These are phyloP conservation scores for Oeneis ivallda DNA, from an alignment of 2,888 invertebrate genomes.

Conservation along the genomic window DNA sequence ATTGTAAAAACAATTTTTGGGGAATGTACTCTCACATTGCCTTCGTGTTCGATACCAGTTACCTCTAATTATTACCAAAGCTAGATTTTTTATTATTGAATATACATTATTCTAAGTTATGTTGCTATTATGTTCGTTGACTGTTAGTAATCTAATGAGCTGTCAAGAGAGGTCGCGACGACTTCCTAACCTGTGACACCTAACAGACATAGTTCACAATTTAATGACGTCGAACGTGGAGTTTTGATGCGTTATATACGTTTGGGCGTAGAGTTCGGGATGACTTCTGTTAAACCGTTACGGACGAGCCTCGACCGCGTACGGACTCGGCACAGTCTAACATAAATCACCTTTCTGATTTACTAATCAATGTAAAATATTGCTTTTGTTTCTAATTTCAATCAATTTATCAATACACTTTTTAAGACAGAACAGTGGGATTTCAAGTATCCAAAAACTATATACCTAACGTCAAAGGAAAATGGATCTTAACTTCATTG, in stretches of 20 bases:
- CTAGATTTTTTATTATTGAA: slow-evolving; percentile 50
- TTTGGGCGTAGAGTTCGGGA: slow-evolving; percentile 5
- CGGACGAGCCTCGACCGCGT: neutral
- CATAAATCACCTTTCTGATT: neutral
- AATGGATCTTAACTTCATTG: too few relatives aligned
- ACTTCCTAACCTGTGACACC: slow-evolving; percentile 41
- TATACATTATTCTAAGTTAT: slow-evolving; percentile 55
- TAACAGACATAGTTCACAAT: slow-evolving; percentile 43
- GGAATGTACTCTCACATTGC: slow-evolving; percentile 74
- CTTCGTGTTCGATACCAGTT: slow-evolving; percentile 49
- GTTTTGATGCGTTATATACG: slow-evolving; percentile 13
- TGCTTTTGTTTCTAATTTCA: too few relatives aligned
- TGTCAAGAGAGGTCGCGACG: slow-evolving; percentile 44
- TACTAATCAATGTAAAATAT: too few relatives aligned
- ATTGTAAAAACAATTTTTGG: slow-evolving; percentile 62
- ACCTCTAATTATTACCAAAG: slow-evolving; percentile 60
- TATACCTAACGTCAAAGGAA: too few relatives aligned
- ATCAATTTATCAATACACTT: too few relatives aligned
- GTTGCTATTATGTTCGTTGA: slow-evolving; percentile 46
- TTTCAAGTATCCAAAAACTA: too few relatives aligned
- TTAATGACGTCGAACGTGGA: slow-evolving; percentile 37
- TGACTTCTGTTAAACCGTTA: neutral
- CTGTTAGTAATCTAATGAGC: slow-evolving; percentile 45
- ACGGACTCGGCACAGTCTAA: neutral
- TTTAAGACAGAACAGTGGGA: too few relatives aligned